A percentile compares a stretch with the other conserved stretches of the same genome.
Conservation (phyloP, 2,113 vertebrate species). For the Cheilinus undulatus region DNA sequence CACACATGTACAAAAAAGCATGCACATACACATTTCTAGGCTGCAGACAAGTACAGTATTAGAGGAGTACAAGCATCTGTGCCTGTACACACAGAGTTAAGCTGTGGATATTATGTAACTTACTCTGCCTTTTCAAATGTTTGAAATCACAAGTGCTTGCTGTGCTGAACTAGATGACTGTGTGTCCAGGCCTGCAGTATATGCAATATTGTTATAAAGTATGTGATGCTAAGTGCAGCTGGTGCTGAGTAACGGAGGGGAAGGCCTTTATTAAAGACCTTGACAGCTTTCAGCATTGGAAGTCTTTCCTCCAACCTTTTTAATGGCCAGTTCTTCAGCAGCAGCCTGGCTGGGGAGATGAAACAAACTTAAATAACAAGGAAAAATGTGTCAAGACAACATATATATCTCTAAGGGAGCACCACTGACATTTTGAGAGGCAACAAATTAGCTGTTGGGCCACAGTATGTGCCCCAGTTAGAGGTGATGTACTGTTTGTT, state of each 20-base stretch:
- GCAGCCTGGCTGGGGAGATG: neutral
- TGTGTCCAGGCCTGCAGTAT: slow-evolving; percentile 39
- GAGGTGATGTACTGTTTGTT: slow-evolving; percentile 28
- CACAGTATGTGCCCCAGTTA: slow-evolving; percentile 10
- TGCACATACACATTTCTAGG: slow-evolving; percentile 37
- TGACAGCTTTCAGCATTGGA: slow-evolving; percentile 6
- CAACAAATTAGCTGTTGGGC: slow-evolving; percentile 32
- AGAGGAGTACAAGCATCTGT: slow-evolving; percentile 66
- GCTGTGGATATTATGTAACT: slow-evolving; percentile 79
- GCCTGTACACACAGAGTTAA: slow-evolving; percentile 65
- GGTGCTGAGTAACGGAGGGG: slow-evolving; percentile 40
- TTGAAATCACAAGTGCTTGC: slow-evolving; percentile 63
- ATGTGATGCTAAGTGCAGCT: slow-evolving; percentile 29
- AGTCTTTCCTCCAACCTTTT: slow-evolving; percentile 21
- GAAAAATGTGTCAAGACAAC: slow-evolving; percentile 10
- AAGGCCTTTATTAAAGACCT: slow-evolving; percentile 46
- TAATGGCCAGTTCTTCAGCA: slow-evolving; percentile 22
- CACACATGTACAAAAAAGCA: slow-evolving; percentile 15
- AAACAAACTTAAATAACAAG: slow-evolving; percentile 8
- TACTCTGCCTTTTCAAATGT: slow-evolving; percentile 78
- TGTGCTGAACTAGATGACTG: slow-evolving; percentile 54
- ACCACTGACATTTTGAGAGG: slow-evolving; percentile 29
- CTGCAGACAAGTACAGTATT: slow-evolving; percentile 62
- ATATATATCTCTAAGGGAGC: slow-evolving; percentile 1
- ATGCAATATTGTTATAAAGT: slow-evolving; percentile 33